Evolutionary conservation across 37 sponge, comb jelly and placozoan species (phyloP), one percentile per base, ranked within the genome.

Genomic region (Oscarella lobularis): DNA sequence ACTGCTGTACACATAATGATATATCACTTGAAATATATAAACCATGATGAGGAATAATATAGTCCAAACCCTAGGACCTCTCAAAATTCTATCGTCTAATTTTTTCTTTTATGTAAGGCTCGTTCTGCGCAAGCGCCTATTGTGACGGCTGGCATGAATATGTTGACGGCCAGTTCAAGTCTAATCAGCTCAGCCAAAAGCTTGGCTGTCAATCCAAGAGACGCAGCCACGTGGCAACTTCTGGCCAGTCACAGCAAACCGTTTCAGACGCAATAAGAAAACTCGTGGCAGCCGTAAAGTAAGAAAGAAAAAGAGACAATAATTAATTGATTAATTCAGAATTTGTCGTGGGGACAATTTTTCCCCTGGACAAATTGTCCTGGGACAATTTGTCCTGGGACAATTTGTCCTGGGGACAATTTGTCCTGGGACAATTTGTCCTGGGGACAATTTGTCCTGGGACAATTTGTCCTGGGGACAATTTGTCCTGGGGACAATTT

Each of bases 191-290:
- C 94, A 37, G 85, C 98, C 38, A 89, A 91, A 85, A 84, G 73
- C 40, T 82, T 96, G 14, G 89, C 83, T 27, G 67, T 92, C 37
- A 88, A 96, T 66, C 91, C 93, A 20, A 84, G 90, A 31, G 98
- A 96, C 74, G 85, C 83, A 9, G 71, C 86, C 71, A 87, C 81
- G 79, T 91, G 92, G 96, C 96, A 96, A 81, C 85, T 91, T 37
- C 83, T 96, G 27, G 87, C 90, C 3, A 73, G 81, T 0, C 96
- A 96, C 75, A 75, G 90, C 29, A 92, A 90, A 70, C 93, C 3
- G 82, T 96, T 1, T 77, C 87, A 33, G 91, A 92, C 67, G 81
- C 98, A 35, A 82, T 96, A 33, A 87, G 71, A 74, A 73, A 73
- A 1, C 80, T 96, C 29, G 66, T 96, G 33, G 29, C 74, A 31